These are phyloP conservation scores for Rafetus swinhoei DNA, from an alignment of 2,113 vertebrate species.

Conservation along the genomic window DNA sequence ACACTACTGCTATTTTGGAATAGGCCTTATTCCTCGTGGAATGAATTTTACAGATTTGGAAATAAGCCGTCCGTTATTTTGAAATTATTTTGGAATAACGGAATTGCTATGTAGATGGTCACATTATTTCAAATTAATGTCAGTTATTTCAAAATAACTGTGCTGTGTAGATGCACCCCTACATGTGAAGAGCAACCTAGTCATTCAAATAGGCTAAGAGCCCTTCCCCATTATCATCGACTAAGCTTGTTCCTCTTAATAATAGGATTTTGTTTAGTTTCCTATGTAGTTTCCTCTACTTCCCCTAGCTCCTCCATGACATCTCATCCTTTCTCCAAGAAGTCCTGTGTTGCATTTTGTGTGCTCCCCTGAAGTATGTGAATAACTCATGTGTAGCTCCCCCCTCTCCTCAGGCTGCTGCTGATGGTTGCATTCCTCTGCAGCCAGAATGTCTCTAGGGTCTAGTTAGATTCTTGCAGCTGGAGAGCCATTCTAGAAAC, in stretches of 20 bases:
- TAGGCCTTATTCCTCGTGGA: too few species aligned
- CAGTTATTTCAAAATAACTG: too few species aligned
- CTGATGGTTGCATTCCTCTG: background rate
- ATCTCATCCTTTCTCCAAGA: background rate
- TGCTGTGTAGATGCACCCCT: too few species aligned
- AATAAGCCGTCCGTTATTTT: too few species aligned
- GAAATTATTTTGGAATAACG: too few species aligned
- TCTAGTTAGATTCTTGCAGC: background rate
- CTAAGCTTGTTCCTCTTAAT: background rate
- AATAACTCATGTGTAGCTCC: background rate
- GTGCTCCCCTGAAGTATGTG: background rate
- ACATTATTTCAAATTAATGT: too few species aligned
- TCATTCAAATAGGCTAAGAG: background rate
- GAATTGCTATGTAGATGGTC: too few species aligned
- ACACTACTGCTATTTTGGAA: too few species aligned
- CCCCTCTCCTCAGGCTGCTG: background rate
- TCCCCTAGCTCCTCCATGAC: background rate
- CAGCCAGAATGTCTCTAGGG: background rate
- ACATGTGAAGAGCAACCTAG: background rate
- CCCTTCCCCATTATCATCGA: background rate
- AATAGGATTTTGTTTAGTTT: background rate
- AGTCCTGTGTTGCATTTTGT: background rate
- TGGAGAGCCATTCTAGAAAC: background rate
- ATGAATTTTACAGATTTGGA: too few species aligned
- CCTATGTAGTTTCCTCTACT: background rate